Percentiles rank a stretch among this genome's conserved stretches.
These are phyloP conservation scores for Prenolepis imparis DNA, from an alignment of 2,888 invertebrate species.

Conservation along the genomic window DNA sequence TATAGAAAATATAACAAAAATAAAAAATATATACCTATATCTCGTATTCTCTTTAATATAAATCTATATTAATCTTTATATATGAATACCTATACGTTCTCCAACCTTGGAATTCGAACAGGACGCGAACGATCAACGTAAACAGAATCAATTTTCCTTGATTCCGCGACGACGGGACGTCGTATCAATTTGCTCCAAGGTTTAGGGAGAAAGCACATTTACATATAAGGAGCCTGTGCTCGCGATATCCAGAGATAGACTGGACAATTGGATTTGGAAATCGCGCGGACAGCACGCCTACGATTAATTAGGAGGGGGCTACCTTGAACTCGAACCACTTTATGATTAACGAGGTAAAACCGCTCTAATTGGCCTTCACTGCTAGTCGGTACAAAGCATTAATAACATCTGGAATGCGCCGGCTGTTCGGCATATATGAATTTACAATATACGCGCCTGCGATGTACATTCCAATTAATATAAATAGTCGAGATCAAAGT, in stretches of 20 bases:
- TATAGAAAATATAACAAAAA: neutral
- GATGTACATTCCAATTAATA: conserved; percentile 3
- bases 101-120: neutral
- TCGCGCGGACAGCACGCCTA: conserved; percentile 66
- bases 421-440: conserved; percentile 22
- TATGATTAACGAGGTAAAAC: conserved; percentile 64
- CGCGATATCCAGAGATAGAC: conserved; percentile 31
- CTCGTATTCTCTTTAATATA: neutral
- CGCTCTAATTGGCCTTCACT: conserved; percentile 68
- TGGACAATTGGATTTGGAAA: conserved; percentile 69
- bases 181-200: conserved; percentile 49
- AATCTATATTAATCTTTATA: neutral
- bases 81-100: neutral
- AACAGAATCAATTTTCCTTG: conserved; percentile 20
- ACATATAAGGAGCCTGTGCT: conserved; percentile 56
- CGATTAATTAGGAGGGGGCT: conserved; percentile 49
- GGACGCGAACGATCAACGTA: neutral
- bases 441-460: conserved; percentile 36
- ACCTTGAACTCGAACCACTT: conserved; percentile 69
- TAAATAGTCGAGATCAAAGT: neutral
- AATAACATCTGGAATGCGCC: conserved; percentile 55
- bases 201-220: conserved; percentile 66
- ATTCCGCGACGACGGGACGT: conserved; percentile 27
- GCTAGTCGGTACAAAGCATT: conserved; percentile 38
- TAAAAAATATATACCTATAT: neutral